These are phyloP conservation scores for Barnardius zonarius DNA, from an alignment of 2,113 vertebrate genomes.

Conservation along the genomic window DNA sequence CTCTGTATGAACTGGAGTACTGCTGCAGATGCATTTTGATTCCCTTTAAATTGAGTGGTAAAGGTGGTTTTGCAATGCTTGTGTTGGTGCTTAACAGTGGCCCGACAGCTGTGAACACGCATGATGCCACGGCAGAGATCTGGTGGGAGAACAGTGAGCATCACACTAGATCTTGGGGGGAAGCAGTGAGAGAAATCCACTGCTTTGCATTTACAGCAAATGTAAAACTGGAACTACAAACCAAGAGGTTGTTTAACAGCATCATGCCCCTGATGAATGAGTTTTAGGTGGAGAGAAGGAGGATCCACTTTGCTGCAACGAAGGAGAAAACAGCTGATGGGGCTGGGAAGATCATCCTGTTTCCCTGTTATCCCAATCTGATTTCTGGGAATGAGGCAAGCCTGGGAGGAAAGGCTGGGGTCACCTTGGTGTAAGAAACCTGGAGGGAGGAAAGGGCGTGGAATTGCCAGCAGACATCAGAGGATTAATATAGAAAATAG, in stretches of 20 bases:
- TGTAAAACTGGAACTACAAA: background rate
- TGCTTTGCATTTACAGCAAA: background rate
- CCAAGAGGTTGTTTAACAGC: background rate
- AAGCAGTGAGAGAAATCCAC: background rate
- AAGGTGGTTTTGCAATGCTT: background rate
- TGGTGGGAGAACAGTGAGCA: background rate
- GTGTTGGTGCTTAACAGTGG: background rate
- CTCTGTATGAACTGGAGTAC: background rate
- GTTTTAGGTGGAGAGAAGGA: background rate
- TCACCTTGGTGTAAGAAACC: background rate
- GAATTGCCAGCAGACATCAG: background rate
- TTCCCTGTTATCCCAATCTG: background rate
- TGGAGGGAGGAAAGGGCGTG: background rate
- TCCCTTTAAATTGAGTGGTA: constrained; percentile 35
- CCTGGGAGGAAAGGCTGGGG: background rate
- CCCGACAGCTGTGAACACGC: background rate
- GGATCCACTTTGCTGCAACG: background rate
- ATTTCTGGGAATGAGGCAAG: background rate
- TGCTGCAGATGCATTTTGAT: constrained; percentile 48
- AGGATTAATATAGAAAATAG: background rate
- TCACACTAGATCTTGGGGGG: background rate
- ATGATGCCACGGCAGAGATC: background rate
- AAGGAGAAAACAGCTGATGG: background rate
- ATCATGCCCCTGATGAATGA: background rate
- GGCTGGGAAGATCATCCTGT: background rate